These are phyloP conservation scores for Prinia subflava DNA, from an alignment of 2,113 vertebrate species.

Conservation along the genomic window DNA sequence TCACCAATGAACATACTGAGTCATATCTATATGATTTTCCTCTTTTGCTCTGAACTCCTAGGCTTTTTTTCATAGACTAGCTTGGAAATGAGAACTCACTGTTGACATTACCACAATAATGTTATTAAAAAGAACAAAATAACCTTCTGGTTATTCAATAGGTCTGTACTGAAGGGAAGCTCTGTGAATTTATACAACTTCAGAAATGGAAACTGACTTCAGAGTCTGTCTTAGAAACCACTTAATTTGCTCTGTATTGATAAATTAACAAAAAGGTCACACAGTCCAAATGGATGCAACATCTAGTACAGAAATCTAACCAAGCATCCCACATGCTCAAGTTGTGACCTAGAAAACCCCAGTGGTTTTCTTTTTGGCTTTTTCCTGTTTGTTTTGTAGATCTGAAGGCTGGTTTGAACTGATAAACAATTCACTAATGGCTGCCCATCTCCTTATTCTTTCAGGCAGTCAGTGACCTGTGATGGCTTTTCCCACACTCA, in stretches of 20 bases:
- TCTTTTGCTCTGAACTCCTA: not conserved
- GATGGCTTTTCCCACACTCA: not conserved
- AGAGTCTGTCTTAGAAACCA: not conserved
- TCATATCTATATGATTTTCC: not conserved
- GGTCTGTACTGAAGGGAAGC: not conserved
- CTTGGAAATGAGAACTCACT: not conserved
- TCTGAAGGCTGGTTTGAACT: not conserved
- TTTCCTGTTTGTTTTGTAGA: not conserved
- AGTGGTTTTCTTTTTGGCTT: not conserved
- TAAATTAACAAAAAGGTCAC: not conserved
- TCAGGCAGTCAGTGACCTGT: not conserved
- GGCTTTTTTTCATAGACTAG: not conserved
- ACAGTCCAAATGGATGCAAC: not conserved
- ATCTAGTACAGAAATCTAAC: not conserved
- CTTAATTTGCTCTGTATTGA: not conserved
- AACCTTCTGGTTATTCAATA: not conserved
- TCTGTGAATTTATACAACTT: not conserved
- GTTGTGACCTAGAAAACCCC: not conserved
- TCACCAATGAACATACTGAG: not conserved
- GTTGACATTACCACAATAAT: not conserved
- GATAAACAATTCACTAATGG: not conserved
- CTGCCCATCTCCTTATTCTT: not conserved
- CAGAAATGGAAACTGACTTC: not conserved
- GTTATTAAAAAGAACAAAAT: not conserved
- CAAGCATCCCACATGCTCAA: not conserved